phyloP scores from a whole-genome alignment of 2,888 invertebrate species.

The Empis livida region DNA sequence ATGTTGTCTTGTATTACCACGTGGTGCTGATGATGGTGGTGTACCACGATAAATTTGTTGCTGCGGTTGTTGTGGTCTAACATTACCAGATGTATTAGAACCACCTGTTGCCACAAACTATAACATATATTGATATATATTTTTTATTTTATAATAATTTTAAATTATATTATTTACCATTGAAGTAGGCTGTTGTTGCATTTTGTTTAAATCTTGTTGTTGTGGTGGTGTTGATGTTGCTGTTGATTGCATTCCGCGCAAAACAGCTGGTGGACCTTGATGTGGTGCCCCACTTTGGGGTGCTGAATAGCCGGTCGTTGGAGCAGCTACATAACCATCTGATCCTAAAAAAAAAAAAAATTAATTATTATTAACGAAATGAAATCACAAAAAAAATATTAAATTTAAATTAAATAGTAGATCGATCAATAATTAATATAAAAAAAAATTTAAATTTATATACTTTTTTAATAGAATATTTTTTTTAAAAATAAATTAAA shows the following conservation, averaged over 20 bases:
- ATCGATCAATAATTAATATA: too few relatives aligned
- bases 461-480: too few relatives aligned
- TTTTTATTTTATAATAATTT: not conserved
- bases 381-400: not conserved
- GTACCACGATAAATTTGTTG: constrained; percentile 26
- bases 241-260: constrained; percentile 28
- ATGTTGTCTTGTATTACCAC: constrained; percentile 14
- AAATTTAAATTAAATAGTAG: not conserved
- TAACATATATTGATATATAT: not conserved
- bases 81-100: constrained; percentile 6
- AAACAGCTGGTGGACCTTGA: constrained; percentile 24
- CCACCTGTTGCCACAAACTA: constrained; percentile 4
- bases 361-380: not conserved
- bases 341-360: constrained; percentile 16
- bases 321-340: constrained; percentile 36
- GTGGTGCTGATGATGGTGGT: constrained; percentile 19
- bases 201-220: constrained; percentile 25
- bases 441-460: too few relatives aligned
- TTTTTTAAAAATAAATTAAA: too few relatives aligned
- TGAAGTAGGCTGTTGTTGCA: constrained; percentile 28
- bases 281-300: constrained; percentile 23
- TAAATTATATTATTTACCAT: constrained; percentile 20
- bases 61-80: constrained; percentile 5
- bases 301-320: constrained; percentile 23
- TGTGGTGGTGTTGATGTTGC: constrained; percentile 23